These are phyloP conservation scores for Eublepharis macularius DNA, from an alignment of 2,113 vertebrate genomes.

Conservation along the genomic window DNA sequence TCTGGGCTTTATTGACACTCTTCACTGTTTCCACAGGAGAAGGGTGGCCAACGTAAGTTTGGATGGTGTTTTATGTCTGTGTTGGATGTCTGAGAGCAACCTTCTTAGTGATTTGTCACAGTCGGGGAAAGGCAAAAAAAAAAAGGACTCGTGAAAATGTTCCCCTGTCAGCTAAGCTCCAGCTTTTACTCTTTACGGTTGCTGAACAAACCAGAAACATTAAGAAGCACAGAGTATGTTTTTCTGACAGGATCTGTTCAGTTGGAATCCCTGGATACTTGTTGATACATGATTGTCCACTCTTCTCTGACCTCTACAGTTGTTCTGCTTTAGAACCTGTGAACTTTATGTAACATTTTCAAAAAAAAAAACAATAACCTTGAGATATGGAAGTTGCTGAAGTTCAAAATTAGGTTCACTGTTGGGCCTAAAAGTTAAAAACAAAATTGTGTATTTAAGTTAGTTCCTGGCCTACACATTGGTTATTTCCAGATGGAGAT, in stretches of 20 bases:
- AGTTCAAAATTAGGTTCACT: not conserved
- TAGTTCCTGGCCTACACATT: too few relatives aligned
- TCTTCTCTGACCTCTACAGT: not conserved
- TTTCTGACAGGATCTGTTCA: rapidly evolving
- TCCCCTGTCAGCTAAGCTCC: not conserved
- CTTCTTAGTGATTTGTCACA: not conserved
- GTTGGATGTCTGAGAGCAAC: not conserved
- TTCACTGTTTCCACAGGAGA: constrained; percentile 97
- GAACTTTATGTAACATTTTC: not conserved
- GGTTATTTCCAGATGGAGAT: too few relatives aligned
- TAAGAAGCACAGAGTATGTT: not conserved
- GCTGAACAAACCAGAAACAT: not conserved
- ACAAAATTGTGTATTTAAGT: not conserved
- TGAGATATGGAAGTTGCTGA: not conserved
- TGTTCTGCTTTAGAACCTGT: not conserved
- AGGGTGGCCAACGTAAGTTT: constrained; percentile 95
- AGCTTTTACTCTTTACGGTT: not conserved
- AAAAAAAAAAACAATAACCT: not conserved
- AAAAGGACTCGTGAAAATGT: not conserved
- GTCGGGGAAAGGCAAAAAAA: not conserved
- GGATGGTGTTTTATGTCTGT: not conserved
- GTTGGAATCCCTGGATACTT: not conserved
- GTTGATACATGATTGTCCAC: not conserved
- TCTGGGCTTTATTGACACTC: constrained; percentile 94
- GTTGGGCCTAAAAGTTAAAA: constrained; percentile 31